Percentiles rank a stretch among this genome's conserved stretches.
These are phyloP conservation scores for Dasypolia templi DNA, from an alignment of 2,888 invertebrate species.

Conservation along the genomic window DNA sequence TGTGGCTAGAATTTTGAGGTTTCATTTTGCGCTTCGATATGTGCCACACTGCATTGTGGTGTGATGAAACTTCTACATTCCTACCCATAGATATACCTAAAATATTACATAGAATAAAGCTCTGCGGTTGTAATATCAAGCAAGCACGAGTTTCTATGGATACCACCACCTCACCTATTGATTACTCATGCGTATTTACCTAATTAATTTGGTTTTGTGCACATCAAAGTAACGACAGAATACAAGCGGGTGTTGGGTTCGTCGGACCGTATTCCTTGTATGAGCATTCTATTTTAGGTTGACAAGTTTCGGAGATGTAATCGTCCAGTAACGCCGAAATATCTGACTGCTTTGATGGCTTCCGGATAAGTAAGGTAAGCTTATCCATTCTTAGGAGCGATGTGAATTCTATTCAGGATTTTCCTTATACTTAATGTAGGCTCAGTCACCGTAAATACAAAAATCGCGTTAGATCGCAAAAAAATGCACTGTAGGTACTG, in stretches of 20 bases:
- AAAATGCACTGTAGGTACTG: too few relatives aligned
- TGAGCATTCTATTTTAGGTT: slow-evolving; percentile 24
- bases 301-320: slow-evolving; percentile 24
- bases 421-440: not conserved
- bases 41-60: too few relatives aligned
- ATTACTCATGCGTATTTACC: slow-evolving; percentile 36
- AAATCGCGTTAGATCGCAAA: not conserved
- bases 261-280: not conserved
- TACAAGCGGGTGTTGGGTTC: slow-evolving; percentile 12
- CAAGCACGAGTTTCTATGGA: slow-evolving; percentile 28
- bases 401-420: not conserved
- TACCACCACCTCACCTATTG: slow-evolving; percentile 35
- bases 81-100: too few relatives aligned
- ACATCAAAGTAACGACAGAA: slow-evolving; percentile 37
- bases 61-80: not conserved
- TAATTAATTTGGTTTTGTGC: slow-evolving; percentile 33
- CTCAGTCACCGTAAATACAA: not conserved
- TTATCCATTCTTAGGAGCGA: not conserved
- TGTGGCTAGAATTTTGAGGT: too few relatives aligned
- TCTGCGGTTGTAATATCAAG: slow-evolving; percentile 5
- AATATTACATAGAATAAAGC: not conserved
- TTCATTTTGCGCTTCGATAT: too few relatives aligned
- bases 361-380: not conserved
- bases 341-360: not conserved
- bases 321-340: slow-evolving; percentile 12